phyloP scores from a whole-genome alignment of 2,888 invertebrate species.

The Xylophagus ater region DNA sequence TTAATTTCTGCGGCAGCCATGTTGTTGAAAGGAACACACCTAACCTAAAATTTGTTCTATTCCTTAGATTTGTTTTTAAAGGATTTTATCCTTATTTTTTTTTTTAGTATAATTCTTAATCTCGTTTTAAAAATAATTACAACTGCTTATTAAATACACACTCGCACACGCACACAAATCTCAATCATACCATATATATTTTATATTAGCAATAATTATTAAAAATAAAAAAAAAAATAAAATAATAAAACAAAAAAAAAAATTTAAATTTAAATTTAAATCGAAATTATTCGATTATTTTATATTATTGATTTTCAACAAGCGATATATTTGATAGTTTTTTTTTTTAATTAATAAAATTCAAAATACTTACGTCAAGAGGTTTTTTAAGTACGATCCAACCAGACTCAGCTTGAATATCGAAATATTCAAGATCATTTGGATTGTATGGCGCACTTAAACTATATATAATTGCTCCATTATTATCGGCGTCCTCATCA shows the following conservation, averaged over 20 bases:
- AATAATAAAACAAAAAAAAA: constrained; percentile 17
- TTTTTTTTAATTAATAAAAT: constrained; percentile 9
- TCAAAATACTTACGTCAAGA: constrained; percentile 78
- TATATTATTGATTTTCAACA: too few relatives aligned
- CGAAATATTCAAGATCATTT: constrained; percentile 87
- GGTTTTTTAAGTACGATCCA: constrained; percentile 94
- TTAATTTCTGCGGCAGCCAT: constrained; percentile 22
- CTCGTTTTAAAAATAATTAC: constrained; percentile 3
- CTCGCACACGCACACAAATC: constrained; percentile 9
- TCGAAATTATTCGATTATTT: not conserved
- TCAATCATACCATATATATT: constrained; percentile 4
- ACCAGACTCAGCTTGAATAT: constrained; percentile 92
- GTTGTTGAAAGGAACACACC: constrained; percentile 13
- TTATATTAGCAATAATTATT: not conserved
- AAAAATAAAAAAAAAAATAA: constrained; percentile 7
- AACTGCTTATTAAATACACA: constrained; percentile 6
- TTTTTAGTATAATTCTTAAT: too few relatives aligned
- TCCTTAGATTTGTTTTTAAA: too few relatives aligned
- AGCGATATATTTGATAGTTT: too few relatives aligned
- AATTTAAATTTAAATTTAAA: constrained; percentile 4
- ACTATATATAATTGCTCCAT: constrained; percentile 88
- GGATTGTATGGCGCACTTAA: constrained; percentile 81
- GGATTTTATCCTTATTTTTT: constrained; percentile 5
- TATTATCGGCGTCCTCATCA: constrained; percentile 94
- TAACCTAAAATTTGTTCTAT: too few relatives aligned